phyloP scores from a whole-genome alignment of 2,888 invertebrate species.

The Notodonta dromedarius region DNA sequence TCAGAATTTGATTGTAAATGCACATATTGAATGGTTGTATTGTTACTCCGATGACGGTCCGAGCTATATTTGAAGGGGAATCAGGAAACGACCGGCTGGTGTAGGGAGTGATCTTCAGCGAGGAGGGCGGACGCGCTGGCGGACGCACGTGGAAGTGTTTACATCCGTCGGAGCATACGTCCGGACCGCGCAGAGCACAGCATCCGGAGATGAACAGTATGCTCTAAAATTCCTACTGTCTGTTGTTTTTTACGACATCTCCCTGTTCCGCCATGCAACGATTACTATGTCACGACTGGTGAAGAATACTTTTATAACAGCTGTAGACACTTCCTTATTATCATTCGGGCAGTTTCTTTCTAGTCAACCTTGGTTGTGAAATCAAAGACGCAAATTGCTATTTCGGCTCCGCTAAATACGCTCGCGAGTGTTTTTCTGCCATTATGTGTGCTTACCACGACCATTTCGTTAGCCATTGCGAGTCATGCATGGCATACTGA shows the following conservation, averaged over 20 bases:
- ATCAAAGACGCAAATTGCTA: slow-evolving; percentile 28
- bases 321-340: slow-evolving; percentile 33
- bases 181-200: slow-evolving; percentile 43
- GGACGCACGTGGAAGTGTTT: slow-evolving; percentile 77
- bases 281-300: slow-evolving; percentile 14
- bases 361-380: slow-evolving; percentile 30
- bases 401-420: slow-evolving; percentile 19
- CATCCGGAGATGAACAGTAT: slow-evolving; percentile 48
- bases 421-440: slow-evolving; percentile 8
- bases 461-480: not conserved
- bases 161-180: slow-evolving; percentile 63
- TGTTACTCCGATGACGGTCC: slow-evolving; percentile 15
- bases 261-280: not conserved
- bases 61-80: slow-evolving; percentile 32
- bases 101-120: slow-evolving; percentile 47
- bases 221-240: slow-evolving; percentile 33
- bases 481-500: too few species aligned
- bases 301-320: slow-evolving; percentile 16
- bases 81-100: slow-evolving; percentile 37
- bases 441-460: slow-evolving; percentile 6
- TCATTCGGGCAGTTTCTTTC: slow-evolving; percentile 21
- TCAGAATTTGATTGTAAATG: not conserved
- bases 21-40: slow-evolving; percentile 8
- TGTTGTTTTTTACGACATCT: slow-evolving; percentile 8
- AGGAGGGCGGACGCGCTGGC: slow-evolving; percentile 45